These are phyloP conservation scores for Diabrotica virgifera DNA, from an alignment of 1,140 invertebrate species.

Conservation along the genomic window DNA sequence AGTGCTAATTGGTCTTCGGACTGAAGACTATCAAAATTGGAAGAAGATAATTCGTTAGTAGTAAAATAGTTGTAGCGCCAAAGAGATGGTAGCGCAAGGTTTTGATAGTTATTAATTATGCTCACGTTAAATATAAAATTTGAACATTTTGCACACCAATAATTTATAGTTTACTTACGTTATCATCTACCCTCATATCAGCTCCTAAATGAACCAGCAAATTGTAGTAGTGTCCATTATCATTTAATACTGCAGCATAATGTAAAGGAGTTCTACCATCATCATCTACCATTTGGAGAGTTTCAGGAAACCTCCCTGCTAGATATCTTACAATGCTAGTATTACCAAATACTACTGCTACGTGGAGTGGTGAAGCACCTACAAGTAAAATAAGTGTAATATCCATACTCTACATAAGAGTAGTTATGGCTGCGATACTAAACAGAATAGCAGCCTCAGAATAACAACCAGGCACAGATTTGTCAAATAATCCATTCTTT, in stretches of 20 bases:
- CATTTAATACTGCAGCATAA: slow-evolving; percentile 80
- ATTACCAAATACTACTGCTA: slow-evolving; percentile 80
- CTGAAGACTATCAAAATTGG: no score
- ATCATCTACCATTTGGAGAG: slow-evolving; percentile 68
- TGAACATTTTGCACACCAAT: neutral
- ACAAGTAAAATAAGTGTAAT: neutral
- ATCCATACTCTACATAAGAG: no score
- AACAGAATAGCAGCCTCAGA: no score
- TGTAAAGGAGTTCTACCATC: slow-evolving; percentile 87
- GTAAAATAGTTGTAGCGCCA: no score
- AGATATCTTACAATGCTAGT: slow-evolving; percentile 64
- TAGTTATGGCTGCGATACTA: no score
- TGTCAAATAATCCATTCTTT: no score
- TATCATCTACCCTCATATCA: slow-evolving; percentile 77
- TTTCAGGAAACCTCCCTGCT: slow-evolving; percentile 77
- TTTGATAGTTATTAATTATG: neutral
- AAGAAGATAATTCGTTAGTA: no score
- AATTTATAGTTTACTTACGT: slow-evolving; percentile 52
- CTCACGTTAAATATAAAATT: neutral
- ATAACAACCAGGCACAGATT: no score
- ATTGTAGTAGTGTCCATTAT: slow-evolving; percentile 87
- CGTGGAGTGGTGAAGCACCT: slow-evolving; percentile 90
- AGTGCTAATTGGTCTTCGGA: no score
- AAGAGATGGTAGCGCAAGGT: no score
- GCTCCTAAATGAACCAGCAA: slow-evolving; percentile 80